Conservation (phyloP, 2,888 invertebrate species). For the Pardosa pseudoannulata region DNA sequence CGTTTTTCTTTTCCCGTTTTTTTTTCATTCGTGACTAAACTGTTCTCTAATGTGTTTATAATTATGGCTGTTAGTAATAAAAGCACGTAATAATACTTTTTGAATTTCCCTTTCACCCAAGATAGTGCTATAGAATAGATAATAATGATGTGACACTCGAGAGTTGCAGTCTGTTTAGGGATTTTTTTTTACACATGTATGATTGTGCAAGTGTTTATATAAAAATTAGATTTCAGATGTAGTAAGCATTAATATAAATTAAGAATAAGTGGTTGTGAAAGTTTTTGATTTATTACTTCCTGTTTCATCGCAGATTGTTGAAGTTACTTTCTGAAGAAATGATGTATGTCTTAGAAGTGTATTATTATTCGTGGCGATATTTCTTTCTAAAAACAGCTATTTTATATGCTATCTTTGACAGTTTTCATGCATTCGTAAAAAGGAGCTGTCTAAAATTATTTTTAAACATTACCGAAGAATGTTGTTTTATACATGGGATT, state of each 20-base stretch:
- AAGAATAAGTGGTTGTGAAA: not conserved
- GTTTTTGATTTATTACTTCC: not conserved
- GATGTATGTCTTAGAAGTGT: too few relatives aligned
- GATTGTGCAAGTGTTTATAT: not conserved
- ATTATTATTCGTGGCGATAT: too few relatives aligned
- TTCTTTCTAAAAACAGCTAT: too few relatives aligned
- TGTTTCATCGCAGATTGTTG: not conserved
- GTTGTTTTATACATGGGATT: too few relatives aligned
- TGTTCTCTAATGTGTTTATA: slow-evolving; percentile 60
- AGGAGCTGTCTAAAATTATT: too few relatives aligned
- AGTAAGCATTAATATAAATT: not conserved
- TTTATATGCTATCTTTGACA: too few relatives aligned
- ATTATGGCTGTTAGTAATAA: slow-evolving; percentile 37
- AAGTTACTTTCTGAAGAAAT: not conserved
- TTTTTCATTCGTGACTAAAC: slow-evolving; percentile 35
- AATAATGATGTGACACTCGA: not conserved
- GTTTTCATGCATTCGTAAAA: too few relatives aligned
- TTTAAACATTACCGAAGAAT: too few relatives aligned
- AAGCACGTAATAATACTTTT: slow-evolving; percentile 35
- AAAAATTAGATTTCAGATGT: not conserved
- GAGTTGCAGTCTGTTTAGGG: not conserved
- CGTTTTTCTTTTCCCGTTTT: slow-evolving; percentile 6
- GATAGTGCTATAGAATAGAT: not conserved
- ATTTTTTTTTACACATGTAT: not conserved
- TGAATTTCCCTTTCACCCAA: not conserved